Base-by-base conservation (phyloP, 2,888 invertebrate genomes). In the Dolichopus griseipennis region DNA sequence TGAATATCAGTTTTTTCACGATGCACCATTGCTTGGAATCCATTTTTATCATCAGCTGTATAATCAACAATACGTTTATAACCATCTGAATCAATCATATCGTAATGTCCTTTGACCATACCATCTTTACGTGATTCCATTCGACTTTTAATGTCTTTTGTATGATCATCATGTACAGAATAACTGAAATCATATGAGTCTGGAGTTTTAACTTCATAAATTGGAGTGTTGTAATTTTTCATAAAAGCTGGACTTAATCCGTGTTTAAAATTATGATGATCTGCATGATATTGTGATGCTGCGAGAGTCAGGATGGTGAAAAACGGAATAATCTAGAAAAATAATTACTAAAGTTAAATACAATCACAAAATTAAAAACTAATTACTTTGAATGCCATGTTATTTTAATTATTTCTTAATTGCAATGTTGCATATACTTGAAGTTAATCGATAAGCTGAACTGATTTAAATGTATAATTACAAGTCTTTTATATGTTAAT, bases 11-110 rank as follows among this genome's bases (percentile, higher is more conserved):
- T 68, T 22, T 66, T 66, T 74, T 81, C 81, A 68, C 77, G 80
- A 73, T 76, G 78, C 22, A 82, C 83, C 27, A 82, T 77, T 66
- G 83, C 82, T 72, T 82, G 81, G 76, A 83, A 83, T 71, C 82
- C 82, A 70, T 78, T 78, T 72, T 78, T 76, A 22, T 77, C 74
- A 73, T 82, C 82, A 69, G 82, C 82, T 67, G 78, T 78, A 75
- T 83, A 83, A 65, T 82, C 78, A 33, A 82, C 83, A 68, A 76
- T 78, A 69, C 82, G 76, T 73, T 76, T 79, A 71, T 76, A 77
- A 67, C 82, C 82, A 73, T 82, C 82, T 67, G 82, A 71, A 68
- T 82, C 82, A 66, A 82, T 75, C 43, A 82, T 74, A 63, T 80
- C 79, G 75, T 82, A 82, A 72, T 76, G 75, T 61, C 82, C 82